Evolutionary conservation across 2,113 vertebrate genomes (phyloP).

Genomic region (Haemorhous mexicanus): DNA sequence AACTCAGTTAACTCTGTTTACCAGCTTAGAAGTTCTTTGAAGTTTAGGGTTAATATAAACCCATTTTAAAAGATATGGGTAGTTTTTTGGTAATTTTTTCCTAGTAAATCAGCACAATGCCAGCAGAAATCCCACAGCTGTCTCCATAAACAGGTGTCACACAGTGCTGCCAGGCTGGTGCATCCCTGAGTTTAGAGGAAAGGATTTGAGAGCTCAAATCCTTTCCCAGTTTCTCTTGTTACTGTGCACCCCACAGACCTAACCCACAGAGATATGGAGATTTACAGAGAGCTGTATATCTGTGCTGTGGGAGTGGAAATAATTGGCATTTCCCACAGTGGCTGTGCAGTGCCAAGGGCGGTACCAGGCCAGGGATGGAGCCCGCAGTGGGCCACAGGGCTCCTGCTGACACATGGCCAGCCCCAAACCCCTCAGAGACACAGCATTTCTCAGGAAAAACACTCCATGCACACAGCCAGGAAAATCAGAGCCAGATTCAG

Average conservation of each 20-base stretch:
- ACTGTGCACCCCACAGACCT: too few relatives aligned
- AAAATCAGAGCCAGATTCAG: not conserved
- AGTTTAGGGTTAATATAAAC: not conserved
- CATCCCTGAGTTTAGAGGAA: not conserved
- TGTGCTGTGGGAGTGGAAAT: too few relatives aligned
- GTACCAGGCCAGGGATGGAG: not conserved
- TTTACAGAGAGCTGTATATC: not conserved
- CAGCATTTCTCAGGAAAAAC: not conserved
- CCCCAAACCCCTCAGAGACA: not conserved
- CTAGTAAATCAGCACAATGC: not conserved
- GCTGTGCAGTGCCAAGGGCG: rapidly evolving
- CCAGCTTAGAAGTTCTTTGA: not conserved
- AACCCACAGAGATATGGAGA: rapidly evolving
- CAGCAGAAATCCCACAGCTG: not conserved
- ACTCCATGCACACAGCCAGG: not conserved
- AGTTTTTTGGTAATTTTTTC: not conserved
- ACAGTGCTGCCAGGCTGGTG: not conserved
- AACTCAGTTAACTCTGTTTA: not conserved
- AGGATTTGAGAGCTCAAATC: not conserved
- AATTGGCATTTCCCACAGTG: not conserved
- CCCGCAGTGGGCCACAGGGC: not conserved
- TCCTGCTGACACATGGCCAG: not conserved
- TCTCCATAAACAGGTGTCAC: rapidly evolving
- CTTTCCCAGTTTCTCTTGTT: not conserved
- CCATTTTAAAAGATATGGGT: not conserved